Conservation (phyloP, 2,797 vertebrate genomes). For the Onychomys torridus region DNA sequence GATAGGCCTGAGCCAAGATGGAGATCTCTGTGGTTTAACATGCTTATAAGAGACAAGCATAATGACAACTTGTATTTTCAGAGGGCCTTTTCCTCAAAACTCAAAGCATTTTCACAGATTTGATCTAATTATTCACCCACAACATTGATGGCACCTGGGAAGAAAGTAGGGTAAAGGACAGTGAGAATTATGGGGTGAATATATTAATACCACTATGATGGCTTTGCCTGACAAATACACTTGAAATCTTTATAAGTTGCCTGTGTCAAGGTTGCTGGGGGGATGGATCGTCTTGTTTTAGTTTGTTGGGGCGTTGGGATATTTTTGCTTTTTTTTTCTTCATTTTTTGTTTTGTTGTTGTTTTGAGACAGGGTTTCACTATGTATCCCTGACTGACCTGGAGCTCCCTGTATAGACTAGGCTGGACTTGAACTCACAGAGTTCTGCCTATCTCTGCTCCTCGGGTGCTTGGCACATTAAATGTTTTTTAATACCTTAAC, state of each 20-base stretch:
- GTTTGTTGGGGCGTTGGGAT: not conserved
- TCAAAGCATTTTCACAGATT: conserved; percentile 39
- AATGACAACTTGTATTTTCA: conserved; percentile 63
- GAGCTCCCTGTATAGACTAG: not conserved
- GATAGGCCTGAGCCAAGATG: conserved; percentile 48
- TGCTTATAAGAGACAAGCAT: conserved; percentile 47
- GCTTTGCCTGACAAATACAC: not conserved
- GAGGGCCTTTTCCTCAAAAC: conserved; percentile 53
- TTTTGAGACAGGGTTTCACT: not conserved
- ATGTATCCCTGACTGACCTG: not conserved
- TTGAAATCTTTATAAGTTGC: not conserved
- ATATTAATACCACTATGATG: not conserved
- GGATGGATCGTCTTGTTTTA: not conserved
- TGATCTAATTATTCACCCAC: conserved; percentile 58
- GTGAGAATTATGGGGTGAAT: not conserved
- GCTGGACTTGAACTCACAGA: not conserved
- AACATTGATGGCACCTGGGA: conserved; percentile 3
- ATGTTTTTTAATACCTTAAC: not conserved
- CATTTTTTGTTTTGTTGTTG: not conserved
- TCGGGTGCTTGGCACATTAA: not conserved
- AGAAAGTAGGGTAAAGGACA: not conserved
- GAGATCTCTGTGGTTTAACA: conserved; percentile 56
- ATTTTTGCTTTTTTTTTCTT: not conserved
- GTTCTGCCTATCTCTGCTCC: not conserved
- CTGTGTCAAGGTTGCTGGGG: not conserved